Base-by-base conservation (phyloP, 2,113 vertebrate species). In the Hassar affinis region DNA sequence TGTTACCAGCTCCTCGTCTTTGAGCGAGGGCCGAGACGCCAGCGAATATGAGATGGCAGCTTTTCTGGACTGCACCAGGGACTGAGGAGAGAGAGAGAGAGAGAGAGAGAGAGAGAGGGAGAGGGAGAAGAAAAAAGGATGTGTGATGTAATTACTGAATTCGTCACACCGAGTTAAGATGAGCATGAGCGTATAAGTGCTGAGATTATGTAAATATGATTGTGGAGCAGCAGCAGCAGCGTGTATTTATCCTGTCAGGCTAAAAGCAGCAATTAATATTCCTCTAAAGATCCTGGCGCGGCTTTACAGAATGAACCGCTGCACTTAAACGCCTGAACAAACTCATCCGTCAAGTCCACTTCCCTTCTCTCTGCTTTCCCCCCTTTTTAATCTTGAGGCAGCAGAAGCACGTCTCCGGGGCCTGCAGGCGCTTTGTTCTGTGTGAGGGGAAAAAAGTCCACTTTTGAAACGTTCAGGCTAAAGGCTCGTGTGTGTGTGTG, bases 1-100 rank as follows among this genome's bases (percentile, higher is more conserved):
- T 91, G 96, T 96, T 92, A 99, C 98, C 92, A 99, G 93, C 81
- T 98, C 97, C 92, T 99, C 96, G 79, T 99, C 97, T 90, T 97
- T 99, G 84, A 98, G 95, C 87, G 98, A 98, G 42, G 96, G 96
- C 51, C 96, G 93, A 30, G 96, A 96, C 85, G 96, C 95, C 94
- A 98, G 92, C 42, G 96, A 95, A 78, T 97, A 97, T 76, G 96
- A 95, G 90, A 99, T 96, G 54, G 97, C 96, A 11, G 96, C 96
- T 89, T 99, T 99, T 90, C 97, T 95, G 86, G 96, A 98, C 93
- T 97, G 97, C 76, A 98, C 95, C 95, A 99, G 93, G 38, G 97
- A 96, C 98, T 99, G 88, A 85, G 85, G 6, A 88, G 25, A 87
- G n/a, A 86, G 59, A 82, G 35, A 20, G 27, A 4, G 12, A 25